These are phyloP conservation scores for Ibycter americanus DNA, from an alignment of 2,797 vertebrate genomes.

Conservation along the genomic window DNA sequence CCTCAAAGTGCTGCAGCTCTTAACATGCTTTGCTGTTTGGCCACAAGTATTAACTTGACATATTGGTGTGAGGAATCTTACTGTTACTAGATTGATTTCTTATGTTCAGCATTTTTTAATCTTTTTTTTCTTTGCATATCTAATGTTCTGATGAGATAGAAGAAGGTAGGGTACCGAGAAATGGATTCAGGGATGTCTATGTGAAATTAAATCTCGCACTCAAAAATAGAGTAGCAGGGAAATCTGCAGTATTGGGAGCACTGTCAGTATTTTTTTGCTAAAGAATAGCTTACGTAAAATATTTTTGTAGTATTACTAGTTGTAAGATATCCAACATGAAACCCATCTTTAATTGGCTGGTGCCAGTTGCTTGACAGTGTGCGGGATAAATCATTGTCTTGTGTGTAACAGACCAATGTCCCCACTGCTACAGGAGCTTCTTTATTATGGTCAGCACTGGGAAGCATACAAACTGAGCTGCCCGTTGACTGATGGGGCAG, in stretches of 20 bases:
- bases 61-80: neutral
- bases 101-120: neutral
- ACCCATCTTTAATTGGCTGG: neutral
- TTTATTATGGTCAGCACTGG: neutral
- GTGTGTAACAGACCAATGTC: neutral
- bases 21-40: neutral
- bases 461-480: neutral
- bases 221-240: neutral
- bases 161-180: neutral
- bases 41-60: neutral
- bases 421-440: neutral
- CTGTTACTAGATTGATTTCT: neutral
- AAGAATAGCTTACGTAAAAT: neutral
- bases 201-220: neutral
- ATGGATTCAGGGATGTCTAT: neutral
- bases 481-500: neutral
- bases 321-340: neutral
- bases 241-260: neutral
- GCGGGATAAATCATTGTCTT: neutral
- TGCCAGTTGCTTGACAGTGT: neutral
- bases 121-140: neutral
- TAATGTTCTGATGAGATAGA: neutral
- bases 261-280: neutral
- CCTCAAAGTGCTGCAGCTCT: neutral
- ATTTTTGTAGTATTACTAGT: neutral